Percentiles rank a stretch among this genome's conserved stretches.
Evolutionary conservation across 2,797 vertebrate genomes (phyloP).

Genomic region (Smutsia temminckii): DNA sequence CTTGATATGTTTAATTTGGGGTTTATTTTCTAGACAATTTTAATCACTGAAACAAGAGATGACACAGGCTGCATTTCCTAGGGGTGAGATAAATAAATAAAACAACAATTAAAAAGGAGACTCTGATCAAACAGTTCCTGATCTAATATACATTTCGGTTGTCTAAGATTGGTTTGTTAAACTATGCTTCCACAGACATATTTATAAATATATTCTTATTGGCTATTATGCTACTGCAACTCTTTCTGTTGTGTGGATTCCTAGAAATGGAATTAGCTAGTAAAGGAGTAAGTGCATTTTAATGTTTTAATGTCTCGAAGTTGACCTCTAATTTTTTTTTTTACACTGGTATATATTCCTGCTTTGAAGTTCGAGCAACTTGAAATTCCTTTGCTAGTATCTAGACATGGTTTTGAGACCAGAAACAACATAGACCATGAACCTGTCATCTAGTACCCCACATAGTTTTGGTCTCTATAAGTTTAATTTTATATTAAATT

Average conservation of each 20-base stretch:
- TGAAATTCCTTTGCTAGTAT: background rate
- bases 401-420: background rate
- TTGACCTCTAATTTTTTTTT: background rate
- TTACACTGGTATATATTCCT: background rate
- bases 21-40: background rate
- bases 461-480: background rate
- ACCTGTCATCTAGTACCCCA: background rate
- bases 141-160: background rate
- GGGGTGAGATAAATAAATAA: background rate
- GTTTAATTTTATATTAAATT: background rate
- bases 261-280: background rate
- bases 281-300: background rate
- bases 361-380: background rate
- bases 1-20: background rate
- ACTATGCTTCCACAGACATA: background rate
- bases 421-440: background rate
- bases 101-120: background rate
- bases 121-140: background rate
- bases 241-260: background rate
- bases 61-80: background rate
- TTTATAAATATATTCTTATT: background rate
- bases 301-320: background rate
- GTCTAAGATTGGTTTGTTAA: background rate
- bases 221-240: background rate
- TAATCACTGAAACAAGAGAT: background rate